phyloP scores from a whole-genome alignment of 2,113 vertebrate genomes.

The Colinus virginianus region DNA sequence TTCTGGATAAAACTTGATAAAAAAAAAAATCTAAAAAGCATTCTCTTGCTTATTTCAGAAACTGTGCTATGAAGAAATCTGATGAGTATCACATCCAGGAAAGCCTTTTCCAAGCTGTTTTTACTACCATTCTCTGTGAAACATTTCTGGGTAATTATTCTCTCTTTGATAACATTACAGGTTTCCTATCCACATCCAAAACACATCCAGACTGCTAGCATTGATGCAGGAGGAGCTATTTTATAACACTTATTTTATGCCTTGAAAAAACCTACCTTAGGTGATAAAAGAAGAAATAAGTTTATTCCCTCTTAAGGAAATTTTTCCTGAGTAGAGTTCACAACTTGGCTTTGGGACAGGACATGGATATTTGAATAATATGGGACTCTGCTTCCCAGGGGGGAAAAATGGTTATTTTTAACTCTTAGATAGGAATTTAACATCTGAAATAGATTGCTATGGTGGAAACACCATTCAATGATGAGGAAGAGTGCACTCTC shows the following conservation, averaged over 20 bases:
- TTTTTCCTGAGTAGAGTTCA: background rate
- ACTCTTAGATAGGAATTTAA: fast-evolving
- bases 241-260: background rate
- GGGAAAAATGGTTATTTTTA: background rate
- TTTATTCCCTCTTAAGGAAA: background rate
- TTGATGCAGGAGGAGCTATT: background rate
- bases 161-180: background rate
- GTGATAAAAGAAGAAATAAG: slow-evolving; percentile 21
- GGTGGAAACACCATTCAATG: background rate
- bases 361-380: background rate
- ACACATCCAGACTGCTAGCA: background rate
- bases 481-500: background rate
- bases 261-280: background rate
- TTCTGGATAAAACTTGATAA: background rate
- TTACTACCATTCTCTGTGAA: background rate
- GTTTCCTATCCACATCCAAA: background rate
- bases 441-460: background rate
- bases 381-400: background rate
- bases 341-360: background rate
- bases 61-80: background rate
- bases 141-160: background rate
- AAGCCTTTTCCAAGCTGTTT: slow-evolving; percentile 1
- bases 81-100: background rate
- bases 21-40: background rate
- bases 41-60: background rate